These are phyloP conservation scores for Pterois miles DNA, from an alignment of 2,797 vertebrate species.

Conservation along the genomic window DNA sequence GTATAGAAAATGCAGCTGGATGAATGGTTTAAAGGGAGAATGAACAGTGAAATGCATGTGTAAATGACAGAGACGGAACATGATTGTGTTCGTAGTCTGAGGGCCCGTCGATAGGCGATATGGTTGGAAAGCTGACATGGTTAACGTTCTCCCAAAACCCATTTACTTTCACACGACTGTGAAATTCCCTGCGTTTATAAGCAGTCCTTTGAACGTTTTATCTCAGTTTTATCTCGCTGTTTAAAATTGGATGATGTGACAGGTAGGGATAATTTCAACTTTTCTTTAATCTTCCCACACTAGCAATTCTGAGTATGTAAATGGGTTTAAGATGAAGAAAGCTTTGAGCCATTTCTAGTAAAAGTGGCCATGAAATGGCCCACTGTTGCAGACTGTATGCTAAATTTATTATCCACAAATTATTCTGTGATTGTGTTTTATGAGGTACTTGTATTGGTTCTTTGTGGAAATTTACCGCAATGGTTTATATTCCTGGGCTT, in stretches of 20 bases:
- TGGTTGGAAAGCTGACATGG: slow-evolving; percentile 40
- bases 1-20: slow-evolving; percentile 1
- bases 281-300: slow-evolving; percentile 60
- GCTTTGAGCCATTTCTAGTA: slow-evolving; percentile 52
- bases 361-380: slow-evolving; percentile 35
- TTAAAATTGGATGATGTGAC: slow-evolving; percentile 57
- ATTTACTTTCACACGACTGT: slow-evolving; percentile 42
- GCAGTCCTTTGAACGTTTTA: slow-evolving; percentile 46
- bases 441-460: slow-evolving; percentile 47
- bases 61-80: slow-evolving; percentile 29
- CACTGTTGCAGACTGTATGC: slow-evolving; percentile 25
- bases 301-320: slow-evolving; percentile 59
- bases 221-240: slow-evolving; percentile 51
- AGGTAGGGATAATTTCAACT: slow-evolving; percentile 52
- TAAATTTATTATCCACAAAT: slow-evolving; percentile 68
- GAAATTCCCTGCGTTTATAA: slow-evolving; percentile 41
- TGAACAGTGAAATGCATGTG: slow-evolving; percentile 24
- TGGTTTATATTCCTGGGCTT: slow-evolving; percentile 43
- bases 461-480: slow-evolving; percentile 22
- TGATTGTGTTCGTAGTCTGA: slow-evolving; percentile 48
- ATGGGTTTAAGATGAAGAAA: slow-evolving; percentile 52
- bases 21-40: slow-evolving; percentile 25
- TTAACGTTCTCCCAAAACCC: slow-evolving; percentile 50
- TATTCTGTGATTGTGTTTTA: slow-evolving; percentile 61
- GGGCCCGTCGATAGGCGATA: slow-evolving; percentile 28